Percentiles rank a stretch among this genome's conserved stretches.
Evolutionary conservation across 1,140 invertebrate species (phyloP).

Genomic region (Formica exsecta): DNA sequence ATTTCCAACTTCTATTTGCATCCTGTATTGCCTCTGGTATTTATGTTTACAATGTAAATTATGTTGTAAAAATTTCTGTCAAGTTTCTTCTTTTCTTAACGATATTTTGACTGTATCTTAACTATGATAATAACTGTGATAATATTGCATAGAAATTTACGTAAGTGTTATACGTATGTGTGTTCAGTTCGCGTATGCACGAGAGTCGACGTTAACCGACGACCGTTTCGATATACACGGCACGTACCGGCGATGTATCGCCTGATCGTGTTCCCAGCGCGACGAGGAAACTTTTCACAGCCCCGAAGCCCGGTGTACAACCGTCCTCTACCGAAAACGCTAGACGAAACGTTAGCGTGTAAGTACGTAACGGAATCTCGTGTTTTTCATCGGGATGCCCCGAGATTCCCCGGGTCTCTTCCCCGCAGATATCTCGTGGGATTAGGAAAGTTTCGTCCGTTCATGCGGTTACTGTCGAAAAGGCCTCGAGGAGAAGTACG

Average conservation of each 20-base stretch:
- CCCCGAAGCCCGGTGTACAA: constrained; percentile 52
- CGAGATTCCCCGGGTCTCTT: constrained; percentile 50
- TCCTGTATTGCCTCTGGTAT: background rate
- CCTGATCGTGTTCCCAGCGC: constrained; percentile 75
- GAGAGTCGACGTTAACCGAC: constrained; percentile 73
- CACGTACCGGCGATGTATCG: constrained; percentile 76
- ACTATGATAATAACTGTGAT: background rate
- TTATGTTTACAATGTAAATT: background rate
- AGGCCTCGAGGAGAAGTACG: constrained; percentile 30
- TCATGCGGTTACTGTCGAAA: background rate
- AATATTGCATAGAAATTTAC: background rate
- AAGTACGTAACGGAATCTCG: constrained; percentile 64
- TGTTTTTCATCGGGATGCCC: constrained; percentile 56
- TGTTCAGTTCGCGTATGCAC: constrained; percentile 66
- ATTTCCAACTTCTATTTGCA: background rate
- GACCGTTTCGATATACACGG: constrained; percentile 70
- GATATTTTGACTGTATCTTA: background rate
- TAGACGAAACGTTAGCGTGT: constrained; percentile 49
- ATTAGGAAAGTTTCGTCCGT: constrained; percentile 54
- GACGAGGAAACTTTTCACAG: constrained; percentile 73
- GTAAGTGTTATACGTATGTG: background rate
- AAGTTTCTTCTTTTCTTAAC: background rate
- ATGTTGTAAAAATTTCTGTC: background rate
- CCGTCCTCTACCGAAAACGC: constrained; percentile 44
- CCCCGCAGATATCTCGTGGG: constrained; percentile 15